A percentile compares a stretch with the other conserved stretches of the same genome.
phyloP scores from a whole-genome alignment of 2,113 vertebrate species.

The human (Homo sapiens) region DNA sequence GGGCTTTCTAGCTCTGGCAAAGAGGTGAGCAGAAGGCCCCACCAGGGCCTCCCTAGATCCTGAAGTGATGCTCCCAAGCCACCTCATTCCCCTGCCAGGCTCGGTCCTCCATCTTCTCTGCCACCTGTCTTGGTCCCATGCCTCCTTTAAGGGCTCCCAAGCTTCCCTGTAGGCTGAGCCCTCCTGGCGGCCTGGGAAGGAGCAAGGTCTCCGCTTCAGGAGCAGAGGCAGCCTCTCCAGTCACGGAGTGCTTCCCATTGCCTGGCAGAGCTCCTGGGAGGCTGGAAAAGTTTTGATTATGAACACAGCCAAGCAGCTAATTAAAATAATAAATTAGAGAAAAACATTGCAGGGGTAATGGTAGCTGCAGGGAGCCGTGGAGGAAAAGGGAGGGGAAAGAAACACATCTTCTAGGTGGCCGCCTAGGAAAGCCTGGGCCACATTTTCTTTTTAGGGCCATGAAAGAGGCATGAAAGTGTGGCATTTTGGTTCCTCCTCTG shows the following conservation, averaged over 20 bases:
- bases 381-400: not conserved
- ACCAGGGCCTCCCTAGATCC: not conserved
- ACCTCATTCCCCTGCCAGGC: not conserved
- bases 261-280: conserved; percentile 51
- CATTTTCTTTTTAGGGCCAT: not conserved
- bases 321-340: conserved; percentile 77
- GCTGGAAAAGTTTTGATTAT: conserved; percentile 53
- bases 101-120: not conserved
- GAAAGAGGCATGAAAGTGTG: not conserved
- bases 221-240: not conserved
- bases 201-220: rapidly evolving
- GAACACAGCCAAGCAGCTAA: conserved; percentile 64
- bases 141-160: not conserved
- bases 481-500: not conserved
- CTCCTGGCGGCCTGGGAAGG: not conserved
- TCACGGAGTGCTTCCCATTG: not conserved
- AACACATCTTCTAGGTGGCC: not conserved
- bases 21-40: not conserved
- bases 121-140: not conserved
- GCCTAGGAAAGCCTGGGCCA: not conserved
- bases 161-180: not conserved
- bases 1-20: rapidly evolving
- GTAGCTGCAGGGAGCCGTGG: not conserved
- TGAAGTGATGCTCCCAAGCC: not conserved
- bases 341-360: not conserved